Base-by-base conservation (phyloP, 2,888 invertebrate species). In the Drosophila tanythrix region DNA sequence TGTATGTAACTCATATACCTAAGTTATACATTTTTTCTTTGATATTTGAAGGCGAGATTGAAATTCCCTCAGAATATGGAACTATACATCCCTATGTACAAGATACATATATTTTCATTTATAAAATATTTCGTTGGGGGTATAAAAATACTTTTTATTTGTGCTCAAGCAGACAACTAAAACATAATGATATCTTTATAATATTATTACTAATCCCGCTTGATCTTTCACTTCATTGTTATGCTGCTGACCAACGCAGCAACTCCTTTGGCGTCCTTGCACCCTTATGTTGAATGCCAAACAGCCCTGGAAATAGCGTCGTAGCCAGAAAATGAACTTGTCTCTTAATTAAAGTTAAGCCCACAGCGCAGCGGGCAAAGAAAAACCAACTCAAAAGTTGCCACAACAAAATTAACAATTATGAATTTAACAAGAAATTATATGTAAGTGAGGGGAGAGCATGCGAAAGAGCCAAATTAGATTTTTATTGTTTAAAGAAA, bases 331-430 rank as follows among this genome's bases (percentile, higher is more conserved):
- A 74, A 58, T 55, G 56, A 76, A 79, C 88, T 92, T 91, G 89
- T 76, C 81, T 84, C 85, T 88, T 91, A 92, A 92, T 92, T 92
- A 92, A 92, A 91, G 92, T 92, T 91, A 92, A 92, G 92, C 92
- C 91, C 77, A 53, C 71, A 71, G 52, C 55, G 59, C 60, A 73
- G 73, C 52, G 48, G 38, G 60, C 36, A 18, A 51, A 71, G 60
- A 74, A 82, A 79, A 70, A 61, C 38, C 74, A 70, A 75, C 74
- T 72, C 70, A 76, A 73, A 71, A 75, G 69, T 67, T 77, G 57
- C 76, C 73, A 74, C 58, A 81, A 88, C 81, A 79, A 87, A 79
- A 84, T 74, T 82, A 88, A 88, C 90, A 89, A 92, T 89, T 91
- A 91, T 88, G 89, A 83, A 79, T 83, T 82, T 91, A 92, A 92